Base-by-base conservation (phyloP, 2,888 invertebrate genomes). In the Sicus ferrugineus region DNA sequence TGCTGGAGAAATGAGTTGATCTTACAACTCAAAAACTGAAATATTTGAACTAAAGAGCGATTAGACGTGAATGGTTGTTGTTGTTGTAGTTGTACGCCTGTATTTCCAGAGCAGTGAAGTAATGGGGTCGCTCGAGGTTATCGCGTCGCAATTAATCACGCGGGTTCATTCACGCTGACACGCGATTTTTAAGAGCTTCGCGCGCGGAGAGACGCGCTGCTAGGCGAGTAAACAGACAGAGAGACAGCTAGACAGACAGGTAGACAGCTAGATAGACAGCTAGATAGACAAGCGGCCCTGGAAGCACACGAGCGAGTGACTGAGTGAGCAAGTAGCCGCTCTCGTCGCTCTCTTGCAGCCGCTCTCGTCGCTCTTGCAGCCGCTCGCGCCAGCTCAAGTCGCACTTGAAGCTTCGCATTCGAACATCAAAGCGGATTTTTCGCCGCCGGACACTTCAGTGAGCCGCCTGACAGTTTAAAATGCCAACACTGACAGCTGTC, bases 81-180 rank as follows among this genome's bases (percentile, higher is more conserved):
- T 19, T 50, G 64, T 14, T 38, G 31, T n/a, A 30, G 48, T 26
- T 62, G 26, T 23, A 34, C 1, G 4, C 21, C n/a, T n/a, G n/a
- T n/a, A n/a, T 62, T 38, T 2, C n/a, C 28, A 3, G 34, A 23
- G 34, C 30, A 31, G n/a, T 61, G 26, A 14, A 11, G 16, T 48
- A 42, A 68, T 71, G 48, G 61, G 48, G 66, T 61, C 62, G 64
- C 61, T 67, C 54, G 65, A 67, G 72, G 72, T 72, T 72, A 72
- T 72, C 72, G 67, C 52, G 59, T 65, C 64, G 64, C 52, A 62
- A 72, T 72, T 69, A 72, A 72, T 72, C 72, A 72, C 59, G 69
- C 64, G 58, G 67, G 64, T 64, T 67, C 66, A 54, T 4, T 54
- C n/a, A n/a, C 28, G 69, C 66, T 69, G 72, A 64, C 72, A 72